Evolutionary conservation across 1,140 invertebrate species (phyloP), one percentile per base, ranked within the genome.

Genomic region (Leptonema lineaticorne): DNA sequence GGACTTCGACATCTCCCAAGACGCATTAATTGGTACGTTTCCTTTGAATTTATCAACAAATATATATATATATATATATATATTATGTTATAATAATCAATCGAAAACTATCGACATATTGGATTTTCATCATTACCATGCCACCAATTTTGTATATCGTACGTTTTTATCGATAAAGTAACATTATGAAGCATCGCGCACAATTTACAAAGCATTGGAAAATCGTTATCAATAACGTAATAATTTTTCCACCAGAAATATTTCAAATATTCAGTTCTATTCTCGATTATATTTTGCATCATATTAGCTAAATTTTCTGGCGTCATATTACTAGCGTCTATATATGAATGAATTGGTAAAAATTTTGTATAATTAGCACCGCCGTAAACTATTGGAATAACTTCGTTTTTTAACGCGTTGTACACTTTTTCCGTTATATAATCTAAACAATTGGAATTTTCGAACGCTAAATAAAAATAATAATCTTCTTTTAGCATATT

Each of bases 381-480:
- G 0, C 86, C 85, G 56, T 82, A 82, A 0, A 87, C 84, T 6
- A 88, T 79, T 0, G 87, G 87, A 8, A 89, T 75, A 1, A 86
- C 76, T 57, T 77, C 68, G 8, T 74, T 72, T 16, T 69, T 65
- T 8, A 82, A 53, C 0, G 74, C 71, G 3, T 70, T 75, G 71
- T 79, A 88, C 2, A 88, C 77, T 74, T 87, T 87, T 72, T 87
- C 85, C 0, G 86, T 87, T 0, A 87, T 77, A 69, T 87, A 87
- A 69, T 86, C 86, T 5, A 72, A 75, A 69, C 82, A 83, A 0
- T 79, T 66, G 2, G 82, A 78, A 71, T 90, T 89, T 74, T 90
- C 87, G 30, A 89, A 87, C 0, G 87, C 76, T 46, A 89, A 74
- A 74, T 89, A 88, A 75, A 89, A 89, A 70, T 83, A 83, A 76